phyloP scores from a whole-genome alignment of 37 sponge, comb jelly and placozoan species.

The Crambe crambe region DNA sequence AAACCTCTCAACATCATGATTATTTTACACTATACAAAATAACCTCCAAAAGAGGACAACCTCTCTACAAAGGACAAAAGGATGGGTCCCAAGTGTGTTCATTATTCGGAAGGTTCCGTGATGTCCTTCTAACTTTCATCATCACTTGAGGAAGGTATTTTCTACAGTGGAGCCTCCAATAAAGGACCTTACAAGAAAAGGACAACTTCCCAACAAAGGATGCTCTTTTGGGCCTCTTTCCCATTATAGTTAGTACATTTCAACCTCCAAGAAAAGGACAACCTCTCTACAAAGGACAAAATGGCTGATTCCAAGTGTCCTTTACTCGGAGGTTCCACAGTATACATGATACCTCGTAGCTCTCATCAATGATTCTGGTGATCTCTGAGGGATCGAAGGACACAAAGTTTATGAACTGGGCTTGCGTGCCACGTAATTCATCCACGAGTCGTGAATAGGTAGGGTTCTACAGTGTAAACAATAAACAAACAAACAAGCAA shows the following conservation, averaged over 20 bases:
- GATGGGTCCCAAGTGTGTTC: no score
- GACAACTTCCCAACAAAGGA: neutral
- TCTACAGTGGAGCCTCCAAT: no score
- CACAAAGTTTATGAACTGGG: neutral
- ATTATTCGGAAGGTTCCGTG: no score
- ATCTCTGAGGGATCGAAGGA: neutral
- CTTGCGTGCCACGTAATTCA: neutral
- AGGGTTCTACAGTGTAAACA: neutral
- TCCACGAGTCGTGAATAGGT: neutral
- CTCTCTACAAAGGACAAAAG: no score
- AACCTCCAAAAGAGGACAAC: no score
- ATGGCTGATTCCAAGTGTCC: neutral
- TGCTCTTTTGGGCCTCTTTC: neutral
- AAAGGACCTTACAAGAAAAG: no score
- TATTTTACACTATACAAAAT: no score
- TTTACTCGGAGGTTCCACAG: neutral
- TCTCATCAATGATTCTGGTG: neutral
- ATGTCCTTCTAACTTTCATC: no score
- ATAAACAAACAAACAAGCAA: no score
- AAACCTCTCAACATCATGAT: no score
- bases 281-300: neutral
- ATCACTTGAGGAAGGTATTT: neutral
- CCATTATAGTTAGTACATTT: no score
- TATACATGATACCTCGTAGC: slow-evolving; percentile 1
- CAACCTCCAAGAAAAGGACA: no score